Evolutionary conservation across 2,888 invertebrate genomes (phyloP).

Genomic region (Tetrapedia diversipes): DNA sequence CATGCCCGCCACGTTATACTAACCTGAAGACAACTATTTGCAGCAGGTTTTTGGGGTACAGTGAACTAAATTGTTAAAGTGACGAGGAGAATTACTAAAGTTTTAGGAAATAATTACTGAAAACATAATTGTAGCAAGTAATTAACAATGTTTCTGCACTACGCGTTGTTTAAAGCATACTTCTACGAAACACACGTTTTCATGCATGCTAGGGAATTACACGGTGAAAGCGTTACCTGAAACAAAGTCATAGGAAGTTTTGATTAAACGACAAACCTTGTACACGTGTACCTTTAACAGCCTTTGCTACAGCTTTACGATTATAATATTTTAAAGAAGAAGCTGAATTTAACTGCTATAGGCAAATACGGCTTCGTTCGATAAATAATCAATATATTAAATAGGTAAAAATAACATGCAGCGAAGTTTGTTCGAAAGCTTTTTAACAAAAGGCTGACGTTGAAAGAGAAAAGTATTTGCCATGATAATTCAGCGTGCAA

Average conservation of each 20-base stretch:
- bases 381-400: background rate
- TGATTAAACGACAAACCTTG: constrained; percentile 55
- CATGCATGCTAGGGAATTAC: constrained; percentile 44
- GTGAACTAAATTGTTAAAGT: no score
- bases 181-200: constrained; percentile 32
- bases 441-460: background rate
- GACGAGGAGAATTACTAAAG: no score
- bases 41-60: no score
- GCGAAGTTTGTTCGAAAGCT: background rate
- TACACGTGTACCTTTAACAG: constrained; percentile 42
- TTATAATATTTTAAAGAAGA: constrained; percentile 16
- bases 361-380: constrained; percentile 1
- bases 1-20: no score
- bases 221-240: constrained; percentile 25
- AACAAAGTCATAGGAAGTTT: constrained; percentile 59
- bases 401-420: constrained; percentile 27
- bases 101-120: background rate
- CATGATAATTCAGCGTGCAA: background rate
- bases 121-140: background rate
- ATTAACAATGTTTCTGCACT: background rate
- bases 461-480: background rate
- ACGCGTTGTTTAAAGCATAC: constrained; percentile 5
- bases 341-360: constrained; percentile 19
- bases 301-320: constrained; percentile 52
- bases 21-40: no score